Base-by-base conservation (phyloP, 2,113 vertebrate species). In the Eolophus roseicapilla region DNA sequence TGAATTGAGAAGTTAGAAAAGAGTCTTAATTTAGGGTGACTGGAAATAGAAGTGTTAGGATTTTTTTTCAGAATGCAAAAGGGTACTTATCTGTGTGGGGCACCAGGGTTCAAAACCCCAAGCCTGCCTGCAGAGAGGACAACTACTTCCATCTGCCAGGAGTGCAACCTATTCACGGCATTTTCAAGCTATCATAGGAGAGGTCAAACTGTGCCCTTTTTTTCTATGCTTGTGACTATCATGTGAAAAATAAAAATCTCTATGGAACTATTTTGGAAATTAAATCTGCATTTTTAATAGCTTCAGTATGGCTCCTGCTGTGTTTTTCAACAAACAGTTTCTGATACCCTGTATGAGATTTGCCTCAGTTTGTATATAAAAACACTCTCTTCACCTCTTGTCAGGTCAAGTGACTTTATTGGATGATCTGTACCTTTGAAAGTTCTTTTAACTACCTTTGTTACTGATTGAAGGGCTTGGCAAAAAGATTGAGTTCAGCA, bases 271-370 rank as follows among this genome's bases (percentile, higher is more conserved):
- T 68, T 92, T 85, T 79, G 78, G 74, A 95, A 91, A 95, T 87
- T 87, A 84, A 82, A 91, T 85, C 86, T 91, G 44, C 69, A 88
- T 95, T 84, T 95, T 95, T 87, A 94, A 95, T 73, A 91, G 86
- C 57, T 73, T 84, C 62, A 68, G 39, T 75, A 78, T 68, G 19
- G 37, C 23, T 86, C 77, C 83, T 5, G 9, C 73, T 87, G 77
- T 81, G 64, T 57, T 92, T 86, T 89, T 65, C 70, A 82, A 70
- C 60, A 82, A 88, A 84, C 31, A 41, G 68, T 90, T 87, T 79
- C 75, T 82, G 74, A 87, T 41, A 69, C 10, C 11, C 15, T 67
- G 17, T 73, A 63, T 29, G 63, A 95, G 28, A 82, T 75, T 59
- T 95, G 57, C 41, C 49, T 85, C 62, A n/a, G 27, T 86, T 90